Base-by-base conservation (phyloP, 2,797 vertebrate genomes). In the Podargus strigoides region DNA sequence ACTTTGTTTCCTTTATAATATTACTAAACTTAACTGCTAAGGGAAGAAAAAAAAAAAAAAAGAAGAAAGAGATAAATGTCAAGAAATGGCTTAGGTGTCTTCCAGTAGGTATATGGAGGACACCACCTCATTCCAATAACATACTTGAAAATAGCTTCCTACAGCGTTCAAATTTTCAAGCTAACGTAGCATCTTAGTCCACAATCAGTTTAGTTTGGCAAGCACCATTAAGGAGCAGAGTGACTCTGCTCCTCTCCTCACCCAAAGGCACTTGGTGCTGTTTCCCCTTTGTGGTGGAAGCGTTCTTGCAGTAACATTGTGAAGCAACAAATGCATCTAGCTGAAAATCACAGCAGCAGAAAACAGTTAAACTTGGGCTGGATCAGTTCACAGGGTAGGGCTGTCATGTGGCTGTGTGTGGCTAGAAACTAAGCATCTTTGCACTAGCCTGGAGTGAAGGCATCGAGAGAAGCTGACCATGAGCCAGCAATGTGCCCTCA, bases 1-100 rank as follows among this genome's bases (percentile, higher is more conserved):
- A 89, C 60, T 93, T 86, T 95, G 52, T 82, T 94, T 89, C 76
- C 81, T 94, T 95, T 94, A 85, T 83, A 78, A 93, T 91, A 87
- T 82, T 95, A 94, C 95, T 92, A 78, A 94, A 91, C 59, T 82
- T 67, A 94, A 90, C 81, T 93, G 44, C 13, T 42, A 90, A 69
- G 32, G 27, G 8, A 50, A 44, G 66, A 78, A 21, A 15, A n/a
- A 50, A 52, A 60, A 72, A 74, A 50, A 69, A 70, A 76, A 46
- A 24, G 19, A 32, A 36, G 6, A 41, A 1, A 80, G 4, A 46
- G 2, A 85, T 4, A 27, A 72, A 84, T 12, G 10, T 16, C 36
- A 72, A 92, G 52, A 78, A 94, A 91, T 23, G 14, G 32, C 46
- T 79, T n/a, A 21, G 44, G 15, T 75, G n/a, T 85, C 70, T 85